A percentile compares a stretch with the other conserved stretches of the same genome.
Evolutionary conservation across 2,888 invertebrate genomes (phyloP).

Genomic region (Chrysolina oricalcia): DNA sequence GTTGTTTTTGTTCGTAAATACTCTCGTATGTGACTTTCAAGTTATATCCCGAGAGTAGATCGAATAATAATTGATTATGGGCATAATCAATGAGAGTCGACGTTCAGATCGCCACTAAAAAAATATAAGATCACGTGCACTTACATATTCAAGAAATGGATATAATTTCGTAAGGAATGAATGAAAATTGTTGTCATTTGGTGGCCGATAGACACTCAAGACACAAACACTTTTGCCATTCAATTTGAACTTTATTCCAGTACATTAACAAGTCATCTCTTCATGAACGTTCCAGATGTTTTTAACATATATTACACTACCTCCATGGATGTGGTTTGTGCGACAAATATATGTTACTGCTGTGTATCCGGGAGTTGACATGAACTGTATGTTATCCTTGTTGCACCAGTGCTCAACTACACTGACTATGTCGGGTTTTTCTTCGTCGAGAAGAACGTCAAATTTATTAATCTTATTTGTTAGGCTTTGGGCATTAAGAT

Average conservation of each 20-base stretch:
- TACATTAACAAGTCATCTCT: slow-evolving; percentile 14
- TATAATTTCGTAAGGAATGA: no score
- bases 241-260: slow-evolving; percentile 12
- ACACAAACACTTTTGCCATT: no score
- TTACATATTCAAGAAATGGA: slow-evolving; percentile 16
- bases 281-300: neutral
- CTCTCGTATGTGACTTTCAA: no score
- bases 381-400: neutral
- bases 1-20: no score
- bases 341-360: slow-evolving; percentile 16
- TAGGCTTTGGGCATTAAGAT: slow-evolving; percentile 28
- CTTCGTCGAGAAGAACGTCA: slow-evolving; percentile 30
- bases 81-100: slow-evolving; percentile 7
- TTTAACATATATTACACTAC: slow-evolving; percentile 14
- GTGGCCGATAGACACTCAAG: slow-evolving; percentile 14
- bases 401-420: no score
- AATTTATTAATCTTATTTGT: no score
- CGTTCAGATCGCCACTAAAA: slow-evolving; percentile 15
- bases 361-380: slow-evolving; percentile 27
- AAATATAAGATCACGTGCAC: neutral
- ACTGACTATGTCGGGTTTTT: slow-evolving; percentile 35
- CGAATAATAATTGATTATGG: slow-evolving; percentile 4
- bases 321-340: slow-evolving; percentile 18
- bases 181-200: neutral
- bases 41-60: no score